Percentiles rank a stretch among this genome's conserved stretches.
phyloP scores from a whole-genome alignment of 2,113 vertebrate genomes.

The Zingel zingel region DNA sequence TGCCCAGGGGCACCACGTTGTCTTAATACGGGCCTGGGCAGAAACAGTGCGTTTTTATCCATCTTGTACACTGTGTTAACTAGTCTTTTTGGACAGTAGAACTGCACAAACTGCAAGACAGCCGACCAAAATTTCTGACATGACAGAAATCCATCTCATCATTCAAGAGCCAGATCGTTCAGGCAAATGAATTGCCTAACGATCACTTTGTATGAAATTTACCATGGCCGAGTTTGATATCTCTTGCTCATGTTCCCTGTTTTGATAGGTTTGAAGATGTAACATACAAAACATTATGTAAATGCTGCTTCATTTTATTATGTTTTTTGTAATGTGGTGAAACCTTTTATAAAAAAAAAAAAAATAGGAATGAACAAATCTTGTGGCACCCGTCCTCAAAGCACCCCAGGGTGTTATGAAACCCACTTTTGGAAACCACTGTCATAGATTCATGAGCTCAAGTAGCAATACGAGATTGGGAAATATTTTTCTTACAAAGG shows the following conservation, averaged over 20 bases:
- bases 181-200: not conserved
- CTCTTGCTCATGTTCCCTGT: not conserved
- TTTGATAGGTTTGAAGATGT: not conserved
- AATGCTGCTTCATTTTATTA: not conserved
- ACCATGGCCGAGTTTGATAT: not conserved
- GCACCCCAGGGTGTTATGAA: not conserved
- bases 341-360: not conserved
- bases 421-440: not conserved
- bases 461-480: not conserved
- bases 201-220: too few species aligned
- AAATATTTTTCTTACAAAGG: too few species aligned
- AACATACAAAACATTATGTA: not conserved
- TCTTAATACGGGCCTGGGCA: too few species aligned
- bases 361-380: not conserved
- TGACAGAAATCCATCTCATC: not conserved
- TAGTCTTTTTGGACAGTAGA: not conserved
- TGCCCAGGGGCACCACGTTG: too few species aligned
- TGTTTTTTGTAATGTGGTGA: not conserved
- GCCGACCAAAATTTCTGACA: not conserved
- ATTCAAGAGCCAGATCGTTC: not conserved
- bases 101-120: not conserved
- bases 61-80: not conserved
- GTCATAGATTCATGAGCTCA: not conserved
- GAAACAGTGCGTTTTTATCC: not conserved
- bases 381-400: not conserved